Base-by-base conservation (phyloP, 1,140 invertebrate species). In the Neodiprion virginianus region DNA sequence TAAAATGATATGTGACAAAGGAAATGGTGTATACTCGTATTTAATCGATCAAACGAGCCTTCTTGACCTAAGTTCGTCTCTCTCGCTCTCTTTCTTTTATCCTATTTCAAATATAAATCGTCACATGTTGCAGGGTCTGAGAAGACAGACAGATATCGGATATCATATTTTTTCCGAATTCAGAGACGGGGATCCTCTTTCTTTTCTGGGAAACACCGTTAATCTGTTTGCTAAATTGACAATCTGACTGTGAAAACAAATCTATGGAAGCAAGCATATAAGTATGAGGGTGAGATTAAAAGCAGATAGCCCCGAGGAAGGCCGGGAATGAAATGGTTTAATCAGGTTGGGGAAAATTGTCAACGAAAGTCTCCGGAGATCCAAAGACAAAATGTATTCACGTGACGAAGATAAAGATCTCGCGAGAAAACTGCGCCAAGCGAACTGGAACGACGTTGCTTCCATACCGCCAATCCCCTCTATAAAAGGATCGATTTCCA, bases 401-500 rank as follows among this genome's bases (percentile, higher is more conserved):
- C 53, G 53, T 61, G 53, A 61, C 53, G 53, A 5, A 61, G 53
- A 61, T 61, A 61, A 61, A 61, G n/a, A 61, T 61, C 53, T 61
- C n/a, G 11, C 53, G 53, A 61, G 8, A 61, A 61, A 61, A 61
- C 28, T 40, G 28, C 28, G n/a, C 8, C n/a, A 61, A 12, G 11
- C 11, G 53, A 61, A 61, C 0, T 12, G n/a, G 11, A 9, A 17
- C 53, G 8, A 8, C 53, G n/a, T 14, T 9, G 4, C 53, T 61
- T 61, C 4, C 11, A 61, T 12, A 12, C 53, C n/a, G 53, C 11
- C 53, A 61, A 61, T 61, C n/a, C 8, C 53, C 53, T 61, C 53
- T 61, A 61, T 61, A 61, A 61, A 61, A 61, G 53, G 53, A 61
- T 61, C 53, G n/a, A 61, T 61, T 61, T 61, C 53, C 53, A 61